Conservation (phyloP, 2,888 invertebrate genomes). For the Trichacis sp. region DNA sequence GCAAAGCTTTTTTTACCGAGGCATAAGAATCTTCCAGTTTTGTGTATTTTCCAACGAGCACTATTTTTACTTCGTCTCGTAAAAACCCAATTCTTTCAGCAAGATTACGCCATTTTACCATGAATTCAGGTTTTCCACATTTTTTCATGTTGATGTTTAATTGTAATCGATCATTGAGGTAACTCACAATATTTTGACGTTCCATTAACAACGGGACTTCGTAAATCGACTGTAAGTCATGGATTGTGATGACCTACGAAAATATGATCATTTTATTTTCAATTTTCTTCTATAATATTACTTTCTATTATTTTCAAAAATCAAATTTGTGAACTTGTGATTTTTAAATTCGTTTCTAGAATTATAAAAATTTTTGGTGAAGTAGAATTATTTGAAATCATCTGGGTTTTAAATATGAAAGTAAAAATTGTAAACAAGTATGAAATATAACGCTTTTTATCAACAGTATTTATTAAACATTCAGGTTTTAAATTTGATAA, state of each 20-base stretch:
- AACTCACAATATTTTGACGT: constrained; percentile 88
- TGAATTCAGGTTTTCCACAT: constrained; percentile 76
- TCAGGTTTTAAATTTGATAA: too few relatives aligned
- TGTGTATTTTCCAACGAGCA: constrained; percentile 97
- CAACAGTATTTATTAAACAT: too few relatives aligned
- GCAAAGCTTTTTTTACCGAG: constrained; percentile 93
- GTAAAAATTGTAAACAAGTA: too few relatives aligned
- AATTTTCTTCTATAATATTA: too few relatives aligned
- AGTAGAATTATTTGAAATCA: too few relatives aligned
- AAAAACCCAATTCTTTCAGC: constrained; percentile 87
- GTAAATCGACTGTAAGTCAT: constrained; percentile 94
- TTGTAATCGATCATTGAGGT: constrained; percentile 84
- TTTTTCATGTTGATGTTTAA: constrained; percentile 77
- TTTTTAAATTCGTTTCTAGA: too few relatives aligned
- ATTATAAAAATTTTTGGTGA: too few relatives aligned
- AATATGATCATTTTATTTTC: too few relatives aligned
- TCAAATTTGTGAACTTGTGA: too few relatives aligned
- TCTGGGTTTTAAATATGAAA: too few relatives aligned
- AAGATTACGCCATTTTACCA: constrained; percentile 91
- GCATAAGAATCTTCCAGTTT: constrained; percentile 96
- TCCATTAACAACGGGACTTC: constrained; percentile 95
- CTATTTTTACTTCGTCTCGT: constrained; percentile 87
- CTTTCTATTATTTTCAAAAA: too few relatives aligned
- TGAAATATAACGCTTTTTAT: too few relatives aligned
- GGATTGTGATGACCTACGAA: constrained; percentile 88